phyloP scores from a whole-genome alignment of 30 jellyfish, hydroid and myxozoan genomes.

The Morbakka virulenta region DNA sequence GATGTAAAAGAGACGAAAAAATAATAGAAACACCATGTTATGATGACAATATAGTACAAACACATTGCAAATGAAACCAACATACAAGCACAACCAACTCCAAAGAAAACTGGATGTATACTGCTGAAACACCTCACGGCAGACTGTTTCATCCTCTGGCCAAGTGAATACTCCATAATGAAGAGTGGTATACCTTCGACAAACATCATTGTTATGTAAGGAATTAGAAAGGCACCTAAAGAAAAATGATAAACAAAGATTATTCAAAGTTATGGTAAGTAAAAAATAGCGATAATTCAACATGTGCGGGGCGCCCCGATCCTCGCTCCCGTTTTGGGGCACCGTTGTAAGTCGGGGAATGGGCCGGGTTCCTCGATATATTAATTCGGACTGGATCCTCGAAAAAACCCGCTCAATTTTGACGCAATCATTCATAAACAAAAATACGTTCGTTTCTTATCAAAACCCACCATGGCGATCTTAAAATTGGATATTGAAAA shows the following conservation, averaged over 20 bases:
- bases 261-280: background rate
- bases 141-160: slow-evolving; percentile 93
- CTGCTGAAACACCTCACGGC: slow-evolving; percentile 89
- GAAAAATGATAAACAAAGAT: background rate
- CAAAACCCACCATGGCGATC: too few species aligned
- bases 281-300: background rate
- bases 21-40: slow-evolving; percentile 91
- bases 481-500: too few species aligned
- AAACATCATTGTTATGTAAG: slow-evolving; percentile 89
- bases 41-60: slow-evolving; percentile 82
- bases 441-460: too few species aligned
- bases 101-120: slow-evolving; percentile 92
- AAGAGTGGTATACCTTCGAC: slow-evolving; percentile 86
- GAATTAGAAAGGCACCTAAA: slow-evolving; percentile 89
- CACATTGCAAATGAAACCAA: slow-evolving; percentile 96
- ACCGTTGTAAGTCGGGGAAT: too few species aligned
- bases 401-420: too few species aligned
- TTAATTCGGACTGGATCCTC: too few species aligned
- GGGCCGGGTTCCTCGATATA: too few species aligned
- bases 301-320: too few species aligned
- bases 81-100: slow-evolving; percentile 90
- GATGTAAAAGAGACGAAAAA: slow-evolving; percentile 85
- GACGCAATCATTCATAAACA: too few species aligned
- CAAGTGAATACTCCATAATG: slow-evolving; percentile 87
- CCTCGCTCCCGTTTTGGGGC: too few species aligned